A percentile compares a stretch with the other conserved stretches of the same genome.
phyloP scores from a whole-genome alignment of 1,140 invertebrate species.

The Bombus huntii region DNA sequence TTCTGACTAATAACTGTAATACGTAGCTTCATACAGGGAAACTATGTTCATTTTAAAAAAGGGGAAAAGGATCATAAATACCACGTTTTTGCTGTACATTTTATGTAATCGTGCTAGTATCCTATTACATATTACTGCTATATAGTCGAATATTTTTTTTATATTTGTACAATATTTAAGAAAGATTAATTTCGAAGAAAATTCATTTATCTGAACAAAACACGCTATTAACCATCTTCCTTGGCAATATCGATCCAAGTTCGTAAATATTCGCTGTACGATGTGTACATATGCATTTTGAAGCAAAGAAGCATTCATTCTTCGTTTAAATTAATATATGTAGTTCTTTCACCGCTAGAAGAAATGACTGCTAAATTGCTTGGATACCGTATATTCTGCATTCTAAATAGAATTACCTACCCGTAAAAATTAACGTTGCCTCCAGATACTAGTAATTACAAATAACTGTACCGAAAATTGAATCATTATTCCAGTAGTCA shows the following conservation, averaged over 20 bases:
- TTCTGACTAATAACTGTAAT: not conserved
- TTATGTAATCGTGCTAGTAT: no score
- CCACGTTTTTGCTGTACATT: no score
- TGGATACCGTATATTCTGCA: constrained; percentile 37
- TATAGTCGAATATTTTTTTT: no score
- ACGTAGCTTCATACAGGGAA: not conserved
- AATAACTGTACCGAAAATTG: constrained; percentile 58
- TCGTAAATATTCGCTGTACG: no score
- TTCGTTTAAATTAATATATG: not conserved
- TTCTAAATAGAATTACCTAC: constrained; percentile 39
- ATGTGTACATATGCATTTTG: no score
- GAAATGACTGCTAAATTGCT: constrained; percentile 31
- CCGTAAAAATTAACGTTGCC: constrained; percentile 51
- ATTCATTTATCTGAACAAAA: no score
- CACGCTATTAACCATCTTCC: no score
- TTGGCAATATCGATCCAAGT: no score
- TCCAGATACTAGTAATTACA: constrained; percentile 46
- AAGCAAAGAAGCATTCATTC: not conserved
- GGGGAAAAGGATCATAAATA: not conserved
- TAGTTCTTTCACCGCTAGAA: not conserved
- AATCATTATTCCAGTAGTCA: not conserved
- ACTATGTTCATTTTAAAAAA: not conserved
- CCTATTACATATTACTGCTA: no score
- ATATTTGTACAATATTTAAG: no score
- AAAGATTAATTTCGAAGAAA: no score